Base-by-base conservation (phyloP, 1,140 invertebrate species). In the fruit fly (Drosophila melanogaster) region DNA sequence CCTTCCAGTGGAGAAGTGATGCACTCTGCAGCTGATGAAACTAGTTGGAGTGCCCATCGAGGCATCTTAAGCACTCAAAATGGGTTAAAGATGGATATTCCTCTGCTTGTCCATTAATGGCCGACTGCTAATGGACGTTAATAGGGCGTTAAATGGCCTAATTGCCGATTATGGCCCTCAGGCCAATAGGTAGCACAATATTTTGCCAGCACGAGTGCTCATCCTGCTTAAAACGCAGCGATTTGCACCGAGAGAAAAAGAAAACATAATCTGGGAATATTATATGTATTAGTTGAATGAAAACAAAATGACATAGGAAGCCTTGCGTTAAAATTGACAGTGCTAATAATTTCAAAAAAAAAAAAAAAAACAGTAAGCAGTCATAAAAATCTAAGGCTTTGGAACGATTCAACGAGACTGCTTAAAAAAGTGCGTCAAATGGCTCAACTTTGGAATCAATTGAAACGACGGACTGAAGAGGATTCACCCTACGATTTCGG, bases 61-160 rank as follows among this genome's bases (percentile, higher is more conserved):
- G 65, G 65, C 64, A 41, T 49, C 66, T 70, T 57, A 19, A 57
- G 33, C 41, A 19, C 14, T 11, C 44, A 5, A 15, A 50, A 49
- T 15, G 30, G 15, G 47, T 8, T 2, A 30, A 37, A 47, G 14
- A 54, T 26, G 49, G 17, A 38, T 73, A 15, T 47, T 37, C 26
- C 19, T 0, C 11, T 4, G 46, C 22, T n/a, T 14, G 50, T 69
- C 66, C 66, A 70, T 70, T 70, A 37, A 50, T 70, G 41, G 50
- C 41, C 40, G 51, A 22, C 15, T 47, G 56, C 66, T 77, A 87
- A 76, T 87, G 70, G 61, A 56, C 61, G 83, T 83, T 86, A 87
- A 86, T 86, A 83, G 77, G 70, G 75, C 83, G 84, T 86, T 87
- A 83, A 87, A 86, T 83, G 67, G 66, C 74, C 78, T 86, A 86